Base-by-base conservation (phyloP, 2,113 vertebrate genomes). In the Lichenostomus cassidix region DNA sequence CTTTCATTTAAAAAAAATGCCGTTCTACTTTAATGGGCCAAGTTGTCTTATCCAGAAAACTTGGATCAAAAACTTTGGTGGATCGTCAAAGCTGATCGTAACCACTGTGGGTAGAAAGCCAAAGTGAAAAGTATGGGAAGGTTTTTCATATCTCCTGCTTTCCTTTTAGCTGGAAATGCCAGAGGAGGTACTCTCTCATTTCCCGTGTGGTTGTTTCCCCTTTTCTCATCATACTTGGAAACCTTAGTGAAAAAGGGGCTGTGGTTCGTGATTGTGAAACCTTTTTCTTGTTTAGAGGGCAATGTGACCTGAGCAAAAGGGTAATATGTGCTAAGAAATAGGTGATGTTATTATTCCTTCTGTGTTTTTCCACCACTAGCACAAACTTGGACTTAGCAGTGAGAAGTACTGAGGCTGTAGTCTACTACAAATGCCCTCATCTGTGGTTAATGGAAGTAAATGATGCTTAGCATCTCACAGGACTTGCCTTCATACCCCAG, bases 31-130 rank as follows among this genome's bases (percentile, higher is more conserved):
- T 74, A 88, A 89, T 92, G 58, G 71, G 79, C 94, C 93, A 96
- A 85, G 93, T 63, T 76, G 50, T 85, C 76, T 95, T 94, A 96
- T 89, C 90, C 94, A 87, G 71, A 92, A 90, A 94, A 90, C 94
- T 94, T 96, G 94, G 93, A 95, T 97, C 76, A 92, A 78, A 96
- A 92, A 49, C 41, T 81, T 87, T 89, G 88, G 76, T 96, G 41
- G 47, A 89, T 94, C 83, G 96, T 97, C 94, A 97, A 95, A 96
- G 93, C 71, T 93, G 56, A 93, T 87, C 2, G 2, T 93, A 92
- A 90, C 93, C 94, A 64, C 80, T 89, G 50, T 84, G 95, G 73
- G 56, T 94, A n/a, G 65, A 87, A 92, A 96, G 90, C 73, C 86
- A 81, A 78, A 81, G 71, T n/a, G 60, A 83, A 94, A 92, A 88